phyloP scores from a whole-genome alignment of 1,140 invertebrate species.

The Hydropsyche tenuis region DNA sequence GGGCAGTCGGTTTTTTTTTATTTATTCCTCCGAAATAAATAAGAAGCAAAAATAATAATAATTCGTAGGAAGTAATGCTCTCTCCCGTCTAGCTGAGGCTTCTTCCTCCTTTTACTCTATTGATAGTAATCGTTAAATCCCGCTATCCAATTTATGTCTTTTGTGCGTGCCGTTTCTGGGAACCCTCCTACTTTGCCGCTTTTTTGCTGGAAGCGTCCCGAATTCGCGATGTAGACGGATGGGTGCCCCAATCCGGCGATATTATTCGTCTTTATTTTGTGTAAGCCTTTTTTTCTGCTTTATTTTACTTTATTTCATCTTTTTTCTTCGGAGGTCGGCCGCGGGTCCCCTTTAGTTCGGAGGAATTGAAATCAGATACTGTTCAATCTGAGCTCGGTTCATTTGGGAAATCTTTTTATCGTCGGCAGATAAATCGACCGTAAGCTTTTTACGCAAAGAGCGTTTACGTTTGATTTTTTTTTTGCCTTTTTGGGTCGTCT shows the following conservation, averaged over 20 bases:
- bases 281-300: constrained; percentile 1
- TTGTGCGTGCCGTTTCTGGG: constrained; percentile 32
- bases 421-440: constrained; percentile 16
- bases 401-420: constrained; percentile 32
- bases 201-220: constrained; percentile 29
- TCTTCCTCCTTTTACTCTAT: constrained; percentile 29
- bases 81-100: constrained; percentile 14
- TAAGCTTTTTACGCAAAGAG: background rate
- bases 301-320: constrained; percentile 14
- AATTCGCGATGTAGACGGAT: constrained; percentile 25
- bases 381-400: constrained; percentile 27
- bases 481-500: no score
- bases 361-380: constrained; percentile 34
- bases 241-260: constrained; percentile 1
- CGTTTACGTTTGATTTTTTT: background rate
- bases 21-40: constrained; percentile 12
- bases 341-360: constrained; percentile 18
- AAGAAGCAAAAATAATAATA: constrained; percentile 35
- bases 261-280: background rate
- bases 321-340: background rate
- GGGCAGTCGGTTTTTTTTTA: background rate
- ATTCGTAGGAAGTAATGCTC: no score
- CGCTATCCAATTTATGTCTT: constrained; percentile 45
- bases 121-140: constrained; percentile 49
- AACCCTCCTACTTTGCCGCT: background rate